Conservation (phyloP, 1,140 invertebrate genomes). For the Leptopilina boulardi region DNA sequence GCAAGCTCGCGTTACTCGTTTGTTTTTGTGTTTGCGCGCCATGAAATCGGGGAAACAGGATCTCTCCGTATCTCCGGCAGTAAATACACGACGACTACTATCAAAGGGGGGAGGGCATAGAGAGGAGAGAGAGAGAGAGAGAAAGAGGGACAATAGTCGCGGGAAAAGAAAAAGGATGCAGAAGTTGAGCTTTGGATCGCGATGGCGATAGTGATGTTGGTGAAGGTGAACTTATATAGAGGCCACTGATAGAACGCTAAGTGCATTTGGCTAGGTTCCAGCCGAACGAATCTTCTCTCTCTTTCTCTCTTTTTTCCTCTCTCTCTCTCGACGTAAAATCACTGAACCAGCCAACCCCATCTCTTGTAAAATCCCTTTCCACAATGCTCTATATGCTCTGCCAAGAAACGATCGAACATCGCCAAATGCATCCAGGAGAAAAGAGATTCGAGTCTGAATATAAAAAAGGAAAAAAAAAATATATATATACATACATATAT, state of each 20-base stretch:
- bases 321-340: constrained; percentile 65
- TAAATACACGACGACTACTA: constrained; percentile 64
- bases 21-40: constrained; percentile 65
- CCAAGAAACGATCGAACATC: constrained; percentile 28
- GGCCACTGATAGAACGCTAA: constrained; percentile 69
- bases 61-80: constrained; percentile 60
- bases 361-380: constrained; percentile 41
- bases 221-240: constrained; percentile 47
- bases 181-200: constrained; percentile 26
- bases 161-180: constrained; percentile 23
- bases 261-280: constrained; percentile 72
- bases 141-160: constrained; percentile 33
- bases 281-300: constrained; percentile 57
- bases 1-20: constrained; percentile 51
- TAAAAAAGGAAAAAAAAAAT: too few species aligned
- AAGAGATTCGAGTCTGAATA: constrained; percentile 6
- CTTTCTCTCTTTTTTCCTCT: too few species aligned
- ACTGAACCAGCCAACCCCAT: constrained; percentile 48
- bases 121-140: constrained; percentile 21
- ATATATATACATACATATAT: background rate
- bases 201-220: constrained; percentile 31
- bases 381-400: constrained; percentile 11
- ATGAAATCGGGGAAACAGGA: constrained; percentile 55
- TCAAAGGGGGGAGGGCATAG: constrained; percentile 33
- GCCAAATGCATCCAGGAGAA: constrained; percentile 8